Base-by-base conservation (phyloP, 2,888 invertebrate genomes). In the Pimpla rufipes region DNA sequence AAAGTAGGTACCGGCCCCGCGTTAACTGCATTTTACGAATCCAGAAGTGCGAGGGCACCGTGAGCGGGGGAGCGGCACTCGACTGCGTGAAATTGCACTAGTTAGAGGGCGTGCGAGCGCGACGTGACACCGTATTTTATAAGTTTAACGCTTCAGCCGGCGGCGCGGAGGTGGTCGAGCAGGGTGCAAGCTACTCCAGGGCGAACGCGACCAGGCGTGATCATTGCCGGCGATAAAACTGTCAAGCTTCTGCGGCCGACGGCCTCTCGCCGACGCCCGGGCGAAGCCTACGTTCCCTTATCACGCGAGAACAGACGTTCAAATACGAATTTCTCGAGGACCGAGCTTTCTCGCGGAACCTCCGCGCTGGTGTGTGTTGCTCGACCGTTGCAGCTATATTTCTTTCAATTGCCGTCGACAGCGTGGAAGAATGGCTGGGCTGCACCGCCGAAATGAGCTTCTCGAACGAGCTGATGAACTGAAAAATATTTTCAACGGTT, bases 201-300 rank as follows among this genome's bases (percentile, higher is more conserved):
- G 70, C 50, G 50, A 47, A 64, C 62, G 29, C 79, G 37, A 52
- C 62, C 50, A 37, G 66, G 67, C 18, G 67, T 73, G 84, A 86
- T 86, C 81, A 87, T 88, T 85, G 84, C 81, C 84, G 62, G 73
- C 86, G 87, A 88, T 87, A 86, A 88, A 86, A 79, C 85, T 87
- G 88, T 86, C 86, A 85, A 74, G 79, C 79, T 80, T 83, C 83
- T 73, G 73, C 57, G 67, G 73, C 79, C 62, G 79, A 42, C 66
- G 42, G 7, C 18, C 11, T 18, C 37, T 50, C 47, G 35, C 35
- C 42, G n/a, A n/a, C 62, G 13, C 62, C 16, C 18, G 35, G 59
- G 40, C 40, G n/a, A 66, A 77, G 66, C 66, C 57, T 40, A 57
- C 66, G 68, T 79, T 66, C 75, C 83, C 85, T 88, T 88, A 88